These are phyloP conservation scores for Platycheirus albimanus DNA, from an alignment of 2,888 invertebrate genomes.

Conservation along the genomic window DNA sequence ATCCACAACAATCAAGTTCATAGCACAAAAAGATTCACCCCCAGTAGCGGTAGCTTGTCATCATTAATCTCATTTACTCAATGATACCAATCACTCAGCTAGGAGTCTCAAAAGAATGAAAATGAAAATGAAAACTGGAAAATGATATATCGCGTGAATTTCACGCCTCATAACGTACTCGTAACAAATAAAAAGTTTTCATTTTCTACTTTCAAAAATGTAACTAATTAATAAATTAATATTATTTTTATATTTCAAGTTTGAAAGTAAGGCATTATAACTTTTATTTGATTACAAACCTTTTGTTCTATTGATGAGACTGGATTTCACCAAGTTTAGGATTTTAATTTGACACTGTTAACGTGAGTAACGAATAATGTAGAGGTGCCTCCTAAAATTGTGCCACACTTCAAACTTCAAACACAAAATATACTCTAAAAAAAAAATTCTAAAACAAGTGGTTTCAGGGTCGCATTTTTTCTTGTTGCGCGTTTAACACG, in stretches of 20 bases:
- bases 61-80: slow-evolving; percentile 39
- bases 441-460: not conserved
- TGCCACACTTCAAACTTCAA: too few relatives aligned
- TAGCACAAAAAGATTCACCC: slow-evolving; percentile 28
- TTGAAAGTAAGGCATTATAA: slow-evolving; percentile 4
- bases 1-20: not conserved
- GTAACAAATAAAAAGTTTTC: slow-evolving; percentile 28
- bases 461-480: slow-evolving; percentile 11
- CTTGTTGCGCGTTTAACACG: not conserved
- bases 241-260: not conserved
- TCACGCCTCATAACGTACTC: slow-evolving; percentile 42
- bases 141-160: slow-evolving; percentile 55
- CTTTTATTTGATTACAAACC: not conserved
- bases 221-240: slow-evolving; percentile 12
- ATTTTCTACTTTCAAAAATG: slow-evolving; percentile 40
- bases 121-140: slow-evolving; percentile 1
- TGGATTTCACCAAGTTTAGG: too few relatives aligned
- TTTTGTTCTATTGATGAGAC: too few relatives aligned
- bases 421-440: not conserved
- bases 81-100: slow-evolving; percentile 32
- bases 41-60: slow-evolving; percentile 11
- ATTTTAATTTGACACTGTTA: too few relatives aligned
- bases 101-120: not conserved
- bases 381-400: too few relatives aligned
- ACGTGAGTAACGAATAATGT: too few relatives aligned